These are phyloP conservation scores for Helogale parvula DNA, from an alignment of 2,113 vertebrate species.

Conservation along the genomic window DNA sequence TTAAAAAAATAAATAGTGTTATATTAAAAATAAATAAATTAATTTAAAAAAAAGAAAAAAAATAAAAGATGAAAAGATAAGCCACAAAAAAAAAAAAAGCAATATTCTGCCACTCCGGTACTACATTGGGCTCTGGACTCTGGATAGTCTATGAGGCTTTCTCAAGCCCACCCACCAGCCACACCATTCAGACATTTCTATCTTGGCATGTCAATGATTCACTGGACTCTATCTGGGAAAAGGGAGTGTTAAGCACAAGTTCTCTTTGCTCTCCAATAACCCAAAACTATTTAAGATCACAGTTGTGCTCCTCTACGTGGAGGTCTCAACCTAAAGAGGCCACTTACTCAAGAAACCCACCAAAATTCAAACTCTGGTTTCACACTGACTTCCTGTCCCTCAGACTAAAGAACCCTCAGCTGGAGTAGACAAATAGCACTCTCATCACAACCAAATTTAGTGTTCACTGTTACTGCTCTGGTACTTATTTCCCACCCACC, in stretches of 20 bases:
- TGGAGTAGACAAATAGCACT: not conserved
- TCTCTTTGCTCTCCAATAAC: not conserved
- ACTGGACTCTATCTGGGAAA: not conserved
- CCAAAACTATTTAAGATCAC: not conserved
- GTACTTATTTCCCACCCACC: not conserved
- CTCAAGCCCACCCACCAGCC: not conserved
- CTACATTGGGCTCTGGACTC: not conserved
- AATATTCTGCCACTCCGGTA: not conserved
- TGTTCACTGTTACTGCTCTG: not conserved
- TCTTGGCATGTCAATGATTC: not conserved
- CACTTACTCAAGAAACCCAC: not conserved
- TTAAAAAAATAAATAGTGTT: too few relatives aligned
- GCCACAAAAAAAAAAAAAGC: not conserved
- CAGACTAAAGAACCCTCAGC: not conserved
- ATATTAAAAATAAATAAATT: too few relatives aligned
- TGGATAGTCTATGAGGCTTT: not conserved
- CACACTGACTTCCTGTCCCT: not conserved
- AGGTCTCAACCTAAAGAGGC: not conserved
- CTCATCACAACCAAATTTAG: slow-evolving; percentile 3
- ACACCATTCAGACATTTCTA: not conserved
- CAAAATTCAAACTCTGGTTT: not conserved
- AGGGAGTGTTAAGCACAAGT: not conserved
- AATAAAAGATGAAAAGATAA: too few relatives aligned
- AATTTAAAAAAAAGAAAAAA: too few relatives aligned
- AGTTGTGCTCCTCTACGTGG: not conserved